These are phyloP conservation scores for Machaerirhynchus nigripectus DNA, from an alignment of 2,113 vertebrate species.

Conservation along the genomic window DNA sequence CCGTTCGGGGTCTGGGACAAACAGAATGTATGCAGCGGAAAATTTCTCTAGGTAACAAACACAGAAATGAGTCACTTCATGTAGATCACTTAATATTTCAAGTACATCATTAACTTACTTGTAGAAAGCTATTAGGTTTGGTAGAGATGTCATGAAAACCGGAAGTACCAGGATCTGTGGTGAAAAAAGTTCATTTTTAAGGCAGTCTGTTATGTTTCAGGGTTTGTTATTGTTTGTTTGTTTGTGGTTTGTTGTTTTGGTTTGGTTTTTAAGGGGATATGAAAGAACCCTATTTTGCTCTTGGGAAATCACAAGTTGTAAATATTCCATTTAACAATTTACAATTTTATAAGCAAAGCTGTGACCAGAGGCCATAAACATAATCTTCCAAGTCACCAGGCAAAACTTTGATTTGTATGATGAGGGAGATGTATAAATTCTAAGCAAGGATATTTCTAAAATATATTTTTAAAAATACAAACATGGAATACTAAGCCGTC, in stretches of 20 bases:
- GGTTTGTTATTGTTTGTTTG: neutral
- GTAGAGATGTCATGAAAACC: neutral
- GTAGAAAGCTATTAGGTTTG: neutral
- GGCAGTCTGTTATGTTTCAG: neutral
- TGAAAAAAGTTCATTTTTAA: conserved; percentile 12
- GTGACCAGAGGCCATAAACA: conserved; percentile 28
- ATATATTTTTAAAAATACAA: neutral
- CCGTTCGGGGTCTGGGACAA: neutral
- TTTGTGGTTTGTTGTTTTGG: neutral
- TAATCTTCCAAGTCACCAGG: conserved; percentile 10
- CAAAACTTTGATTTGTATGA: conserved; percentile 16
- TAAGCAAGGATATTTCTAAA: conserved; percentile 10
- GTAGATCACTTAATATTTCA: neutral
- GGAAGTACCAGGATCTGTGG: neutral
- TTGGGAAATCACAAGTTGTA: conserved; percentile 41
- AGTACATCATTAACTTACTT: neutral
- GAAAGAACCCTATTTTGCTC: neutral
- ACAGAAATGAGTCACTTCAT: neutral
- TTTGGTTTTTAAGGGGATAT: neutral
- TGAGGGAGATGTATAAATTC: neutral
- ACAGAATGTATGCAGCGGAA: neutral
- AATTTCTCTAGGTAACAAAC: neutral
- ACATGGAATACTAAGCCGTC: neutral
- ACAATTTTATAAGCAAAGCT: conserved; percentile 45
- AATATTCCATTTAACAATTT: conserved; percentile 44